Conservation (phyloP, 2,113 vertebrate species). For the Setophaga coronata region DNA sequence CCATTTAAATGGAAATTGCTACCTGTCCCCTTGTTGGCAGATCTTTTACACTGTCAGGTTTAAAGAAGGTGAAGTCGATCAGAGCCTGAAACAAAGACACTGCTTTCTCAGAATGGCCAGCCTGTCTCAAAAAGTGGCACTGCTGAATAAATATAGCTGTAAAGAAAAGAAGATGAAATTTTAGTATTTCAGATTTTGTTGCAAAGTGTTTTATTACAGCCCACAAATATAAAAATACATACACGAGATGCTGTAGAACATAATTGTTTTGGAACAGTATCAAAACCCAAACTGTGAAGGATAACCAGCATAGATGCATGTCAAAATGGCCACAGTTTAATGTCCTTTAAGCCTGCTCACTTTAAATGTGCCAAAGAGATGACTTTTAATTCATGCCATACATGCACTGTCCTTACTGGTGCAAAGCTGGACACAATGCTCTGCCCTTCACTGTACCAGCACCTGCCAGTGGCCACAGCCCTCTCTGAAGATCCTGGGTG, state of each 20-base stretch:
- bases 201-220: background rate
- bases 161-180: background rate
- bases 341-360: background rate
- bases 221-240: background rate
- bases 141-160: conserved; percentile 88
- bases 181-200: background rate
- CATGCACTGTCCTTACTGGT: background rate
- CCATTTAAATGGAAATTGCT: conserved; percentile 22
- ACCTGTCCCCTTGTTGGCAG: conserved; percentile 91
- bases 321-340: background rate
- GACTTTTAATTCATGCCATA: background rate
- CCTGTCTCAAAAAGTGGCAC: conserved; percentile 92
- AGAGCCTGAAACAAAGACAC: conserved; percentile 91
- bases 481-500: background rate
- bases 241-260: background rate
- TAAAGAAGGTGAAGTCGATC: conserved; percentile 94
- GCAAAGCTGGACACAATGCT: background rate
- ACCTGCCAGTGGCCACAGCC: background rate
- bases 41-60: conserved; percentile 86
- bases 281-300: background rate
- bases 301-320: background rate
- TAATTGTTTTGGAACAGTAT: background rate
- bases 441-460: background rate
- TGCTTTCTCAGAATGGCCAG: conserved; percentile 90
- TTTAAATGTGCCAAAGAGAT: background rate